Evolutionary conservation across 2,888 invertebrate species (phyloP), one percentile per base, ranked within the genome.

Genomic region (Coleophora deauratella): DNA sequence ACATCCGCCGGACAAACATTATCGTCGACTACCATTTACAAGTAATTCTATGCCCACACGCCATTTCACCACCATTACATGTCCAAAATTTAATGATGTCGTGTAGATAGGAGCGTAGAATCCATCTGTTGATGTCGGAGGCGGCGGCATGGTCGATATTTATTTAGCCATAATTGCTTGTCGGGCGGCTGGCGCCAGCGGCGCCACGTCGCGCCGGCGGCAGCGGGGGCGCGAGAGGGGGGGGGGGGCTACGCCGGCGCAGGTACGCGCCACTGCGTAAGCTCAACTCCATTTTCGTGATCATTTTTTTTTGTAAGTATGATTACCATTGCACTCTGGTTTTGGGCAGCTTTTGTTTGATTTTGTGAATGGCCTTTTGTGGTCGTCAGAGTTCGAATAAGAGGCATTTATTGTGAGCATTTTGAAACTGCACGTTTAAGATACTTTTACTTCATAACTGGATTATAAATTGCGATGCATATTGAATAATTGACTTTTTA

Each of bases 81-180:
- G 66, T 68, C 66, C 66, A 57, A 66, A 66, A 69, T 68, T 63
- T 72, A 72, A 76, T 68, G 70, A 78, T 74, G 75, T 77, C 75
- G 77, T 76, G 72, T 74, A 73, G 73, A 69, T 74, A 71, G 55
- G 57, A 50, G 58, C 59, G 64, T 64, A 62, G 72, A 68, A 70
- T 74, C 69, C 79, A 75, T 79, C 75, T 79, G 81, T 67, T 67
- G 72, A 66, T 70, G 66, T 56, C 60, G 66, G 66, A 70, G 74
- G 55, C 66, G 74, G 72, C 72, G 75, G 79, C 77, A 68, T 73
- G 78, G 73, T 72, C 77, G 81, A 81, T 82, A 84, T 84, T 82
- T 84, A 84, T 84, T 82, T 84, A 82, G 79, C 80, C 81, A 81
- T 82, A 82, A 82, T 82, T 84, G 81, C 81, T 79, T 74, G 80